A percentile compares a stretch with the other conserved stretches of the same genome.
These are phyloP conservation scores for Coptodon rendalli DNA, from an alignment of 2,113 vertebrate genomes.

Conservation along the genomic window DNA sequence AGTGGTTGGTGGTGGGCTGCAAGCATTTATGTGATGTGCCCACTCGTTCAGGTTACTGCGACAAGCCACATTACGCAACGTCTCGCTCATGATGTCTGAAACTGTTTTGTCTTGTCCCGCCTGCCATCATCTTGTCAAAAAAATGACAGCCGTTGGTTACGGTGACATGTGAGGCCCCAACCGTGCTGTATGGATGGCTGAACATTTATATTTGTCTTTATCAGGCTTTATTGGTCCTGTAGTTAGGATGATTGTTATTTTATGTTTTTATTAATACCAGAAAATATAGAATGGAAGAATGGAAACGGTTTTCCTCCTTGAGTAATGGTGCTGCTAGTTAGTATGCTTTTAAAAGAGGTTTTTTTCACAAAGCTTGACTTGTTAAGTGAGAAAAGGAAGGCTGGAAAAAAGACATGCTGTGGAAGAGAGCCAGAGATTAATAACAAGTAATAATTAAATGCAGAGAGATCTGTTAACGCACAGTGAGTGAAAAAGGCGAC, in stretches of 20 bases:
- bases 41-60: constrained; percentile 29
- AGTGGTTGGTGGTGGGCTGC: not conserved
- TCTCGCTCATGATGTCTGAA: constrained; percentile 12
- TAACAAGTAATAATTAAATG: not conserved
- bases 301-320: not conserved
- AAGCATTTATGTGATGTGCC: not conserved
- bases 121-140: not conserved
- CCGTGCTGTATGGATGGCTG: not conserved
- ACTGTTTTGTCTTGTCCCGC: not conserved
- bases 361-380: not conserved
- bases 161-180: not conserved
- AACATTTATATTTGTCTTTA: not conserved
- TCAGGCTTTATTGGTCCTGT: not conserved
- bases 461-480: not conserved
- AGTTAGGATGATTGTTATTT: not conserved
- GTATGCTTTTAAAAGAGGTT: not conserved
- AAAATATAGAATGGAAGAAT: not conserved
- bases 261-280: not conserved
- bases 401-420: not conserved
- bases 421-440: not conserved
- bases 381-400: not conserved
- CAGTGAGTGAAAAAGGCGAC: not conserved
- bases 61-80: constrained; percentile 30
- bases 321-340: not conserved
- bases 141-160: not conserved